Evolutionary conservation across 2,113 vertebrate genomes (phyloP), one percentile per base, ranked within the genome.

Genomic region (Vidua macroura): DNA sequence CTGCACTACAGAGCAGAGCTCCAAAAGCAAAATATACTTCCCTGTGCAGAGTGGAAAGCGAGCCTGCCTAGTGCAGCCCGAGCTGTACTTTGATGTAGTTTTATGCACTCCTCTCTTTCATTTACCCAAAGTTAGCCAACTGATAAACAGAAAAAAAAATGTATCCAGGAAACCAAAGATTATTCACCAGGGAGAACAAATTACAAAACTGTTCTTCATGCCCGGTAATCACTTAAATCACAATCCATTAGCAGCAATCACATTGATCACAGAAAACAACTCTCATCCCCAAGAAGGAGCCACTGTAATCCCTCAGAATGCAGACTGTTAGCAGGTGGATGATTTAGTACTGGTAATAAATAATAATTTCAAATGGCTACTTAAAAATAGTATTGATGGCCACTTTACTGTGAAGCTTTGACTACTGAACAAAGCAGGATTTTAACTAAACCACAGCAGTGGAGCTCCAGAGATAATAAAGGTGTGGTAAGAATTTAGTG

Each of bases 141-240:
- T 92, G 86, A 93, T 96, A 93, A 94, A 96, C 86, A 95, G 56
- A 5, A 49, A 80, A 49, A 80, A 86, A 94, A 88, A 78, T 10
- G 75, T 86, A 92, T 88, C 92, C 91, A 95, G 73, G 83, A 96
- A 96, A 97, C 74, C 35, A 86, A 89, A 93, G 93, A 92, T 81
- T 72, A 92, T 92, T 92, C 87, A 80, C 63, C 6, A 2, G 62
- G 33, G 84, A 91, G 84, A 81, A 70, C 27, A 92, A 91, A 78
- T 85, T 78, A 86, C 58, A 77, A 48, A 91, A 66, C 72, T 59
- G 46, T 85, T 90, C 68, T 79, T 93, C 66, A 6, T 68, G 90
- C 58, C 84, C 22, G 19, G 88, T 84, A 86, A 93, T 95, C 92
- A 84, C 88, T 94, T 92, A 92, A 93, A 92, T 96, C 80, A 81